Evolutionary conservation across 1,140 invertebrate genomes (phyloP).

Genomic region (Tribolium castaneum): DNA sequence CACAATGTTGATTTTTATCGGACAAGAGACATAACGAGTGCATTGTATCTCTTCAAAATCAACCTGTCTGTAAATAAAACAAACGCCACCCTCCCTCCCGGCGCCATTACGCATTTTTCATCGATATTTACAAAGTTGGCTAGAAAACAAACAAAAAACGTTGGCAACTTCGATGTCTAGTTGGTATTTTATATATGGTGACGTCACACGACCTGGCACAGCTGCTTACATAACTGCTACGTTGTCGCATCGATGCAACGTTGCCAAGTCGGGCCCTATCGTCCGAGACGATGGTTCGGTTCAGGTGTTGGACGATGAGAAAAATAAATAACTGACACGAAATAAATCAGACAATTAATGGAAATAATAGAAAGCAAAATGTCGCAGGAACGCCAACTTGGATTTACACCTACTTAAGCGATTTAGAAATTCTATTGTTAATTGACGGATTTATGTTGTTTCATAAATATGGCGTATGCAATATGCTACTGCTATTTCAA

Average conservation of each 20-base stretch:
- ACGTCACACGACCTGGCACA: slow-evolving; percentile 59
- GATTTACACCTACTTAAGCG: too few species aligned
- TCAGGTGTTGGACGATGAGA: slow-evolving; percentile 36
- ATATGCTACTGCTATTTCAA: too few species aligned
- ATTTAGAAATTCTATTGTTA: not conserved
- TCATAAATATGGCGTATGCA: not conserved
- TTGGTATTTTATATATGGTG: slow-evolving; percentile 45
- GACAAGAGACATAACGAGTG: not conserved
- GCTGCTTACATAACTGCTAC: slow-evolving; percentile 59
- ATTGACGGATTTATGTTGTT: not conserved
- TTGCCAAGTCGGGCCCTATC: slow-evolving; percentile 41
- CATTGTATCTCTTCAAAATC: not conserved
- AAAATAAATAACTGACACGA: too few species aligned
- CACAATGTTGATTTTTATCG: slow-evolving; percentile 31
- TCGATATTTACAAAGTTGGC: too few species aligned
- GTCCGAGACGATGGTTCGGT: not conserved
- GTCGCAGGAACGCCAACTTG: not conserved
- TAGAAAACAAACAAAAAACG: slow-evolving; percentile 10
- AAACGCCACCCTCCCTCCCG: too few species aligned
- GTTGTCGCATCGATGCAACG: slow-evolving; percentile 49
- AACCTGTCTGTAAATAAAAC: too few species aligned
- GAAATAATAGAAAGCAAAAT: slow-evolving; percentile 41
- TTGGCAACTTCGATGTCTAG: slow-evolving; percentile 32
- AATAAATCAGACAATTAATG: not conserved
- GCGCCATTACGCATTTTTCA: not conserved